These are phyloP conservation scores for Sarcophaga peregrina DNA, from an alignment of 1,140 invertebrate species.

Conservation along the genomic window DNA sequence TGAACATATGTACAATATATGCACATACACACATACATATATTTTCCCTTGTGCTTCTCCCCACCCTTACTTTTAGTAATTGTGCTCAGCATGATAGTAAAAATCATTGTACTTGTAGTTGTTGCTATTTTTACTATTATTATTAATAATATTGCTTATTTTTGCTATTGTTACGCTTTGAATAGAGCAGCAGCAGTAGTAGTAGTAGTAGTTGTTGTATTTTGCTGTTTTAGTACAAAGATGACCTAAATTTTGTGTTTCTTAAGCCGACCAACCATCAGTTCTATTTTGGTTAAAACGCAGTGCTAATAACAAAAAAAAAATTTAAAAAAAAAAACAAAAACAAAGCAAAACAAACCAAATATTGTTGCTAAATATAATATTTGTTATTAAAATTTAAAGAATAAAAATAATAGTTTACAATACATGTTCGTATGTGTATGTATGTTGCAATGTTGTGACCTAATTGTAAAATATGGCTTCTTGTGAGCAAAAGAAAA, in stretches of 20 bases:
- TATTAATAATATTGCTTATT: background rate
- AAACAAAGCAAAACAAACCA: background rate
- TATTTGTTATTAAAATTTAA: background rate
- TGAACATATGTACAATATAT: no score
- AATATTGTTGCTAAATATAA: background rate
- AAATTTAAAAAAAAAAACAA: background rate
- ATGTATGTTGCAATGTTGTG: background rate
- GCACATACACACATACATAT: no score
- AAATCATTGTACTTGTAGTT: background rate
- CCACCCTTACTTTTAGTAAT: no score
- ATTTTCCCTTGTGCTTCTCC: no score
- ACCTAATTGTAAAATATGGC: constrained; percentile 20
- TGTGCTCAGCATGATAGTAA: no score
- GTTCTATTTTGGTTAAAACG: background rate
- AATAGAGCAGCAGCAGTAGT: no score
- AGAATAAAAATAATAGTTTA: background rate
- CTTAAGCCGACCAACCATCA: background rate
- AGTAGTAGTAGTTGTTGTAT: background rate
- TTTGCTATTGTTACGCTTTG: background rate
- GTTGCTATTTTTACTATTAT: background rate
- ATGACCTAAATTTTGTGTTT: constrained; percentile 31
- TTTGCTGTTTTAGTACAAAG: constrained; percentile 15
- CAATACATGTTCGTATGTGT: background rate
- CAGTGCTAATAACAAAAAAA: background rate
- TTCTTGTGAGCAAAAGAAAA: background rate